These are phyloP conservation scores for Agriopis leucophaearia DNA, from an alignment of 2,888 invertebrate species.

Conservation along the genomic window DNA sequence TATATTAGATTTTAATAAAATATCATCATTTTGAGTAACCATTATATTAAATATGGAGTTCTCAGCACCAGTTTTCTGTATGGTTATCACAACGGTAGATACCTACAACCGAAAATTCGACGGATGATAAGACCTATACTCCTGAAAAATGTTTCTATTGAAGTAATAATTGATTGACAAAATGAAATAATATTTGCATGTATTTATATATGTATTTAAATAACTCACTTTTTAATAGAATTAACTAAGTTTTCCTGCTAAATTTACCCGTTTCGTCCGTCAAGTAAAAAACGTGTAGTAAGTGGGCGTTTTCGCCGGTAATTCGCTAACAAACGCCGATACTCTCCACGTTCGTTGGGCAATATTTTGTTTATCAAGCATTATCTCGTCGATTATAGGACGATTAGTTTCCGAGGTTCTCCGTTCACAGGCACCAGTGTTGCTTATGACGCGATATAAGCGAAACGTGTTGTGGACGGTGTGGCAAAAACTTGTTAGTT, in stretches of 20 bases:
- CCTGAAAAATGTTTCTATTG: neutral
- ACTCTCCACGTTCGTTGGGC: conserved; percentile 10
- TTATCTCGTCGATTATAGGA: conserved; percentile 60
- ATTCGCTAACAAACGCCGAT: conserved; percentile 6
- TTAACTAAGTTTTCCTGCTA: conserved; percentile 6
- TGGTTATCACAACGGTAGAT: too few relatives aligned
- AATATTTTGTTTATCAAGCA: conserved; percentile 48
- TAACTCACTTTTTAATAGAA: conserved; percentile 5
- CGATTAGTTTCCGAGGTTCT: conserved; percentile 49
- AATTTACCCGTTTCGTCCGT: neutral
- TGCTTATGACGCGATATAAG: conserved; percentile 53
- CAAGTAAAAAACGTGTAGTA: conserved; percentile 2
- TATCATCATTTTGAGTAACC: too few relatives aligned
- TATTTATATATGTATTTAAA: neutral
- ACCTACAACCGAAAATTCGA: too few relatives aligned
- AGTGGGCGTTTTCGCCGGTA: conserved; percentile 10
- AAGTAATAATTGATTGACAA: neutral
- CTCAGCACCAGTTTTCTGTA: too few relatives aligned
- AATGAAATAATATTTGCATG: conserved; percentile 2
- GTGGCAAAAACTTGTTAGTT: conserved; percentile 48
- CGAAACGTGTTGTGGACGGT: conserved; percentile 41
- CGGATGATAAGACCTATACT: neutral
- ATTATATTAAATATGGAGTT: too few relatives aligned
- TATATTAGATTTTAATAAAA: too few relatives aligned
- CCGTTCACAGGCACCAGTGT: conserved; percentile 57